phyloP scores from a whole-genome alignment of 2,113 vertebrate genomes.

The Psittacara wagleri region DNA sequence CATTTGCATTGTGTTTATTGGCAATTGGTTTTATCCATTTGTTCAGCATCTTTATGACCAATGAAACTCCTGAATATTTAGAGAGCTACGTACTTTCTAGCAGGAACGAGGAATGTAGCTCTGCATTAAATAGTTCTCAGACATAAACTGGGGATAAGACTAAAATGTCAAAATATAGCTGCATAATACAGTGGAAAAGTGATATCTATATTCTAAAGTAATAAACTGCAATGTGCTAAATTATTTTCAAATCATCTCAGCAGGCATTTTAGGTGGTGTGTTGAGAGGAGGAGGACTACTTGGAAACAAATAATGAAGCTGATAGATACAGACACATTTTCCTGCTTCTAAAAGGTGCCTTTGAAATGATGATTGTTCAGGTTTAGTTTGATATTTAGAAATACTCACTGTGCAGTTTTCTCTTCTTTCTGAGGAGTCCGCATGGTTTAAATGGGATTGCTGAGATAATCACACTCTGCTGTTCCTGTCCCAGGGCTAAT shows the following conservation, averaged over 20 bases:
- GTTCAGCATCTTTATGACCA: slow-evolving; percentile 49
- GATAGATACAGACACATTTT: neutral
- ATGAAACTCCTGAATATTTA: slow-evolving; percentile 18
- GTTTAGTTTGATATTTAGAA: slow-evolving; percentile 52
- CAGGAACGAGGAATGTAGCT: neutral
- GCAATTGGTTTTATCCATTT: slow-evolving; percentile 48
- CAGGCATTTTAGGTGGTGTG: neutral
- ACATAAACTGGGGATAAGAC: slow-evolving; percentile 8
- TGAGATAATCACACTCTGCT: slow-evolving; percentile 37
- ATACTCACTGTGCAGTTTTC: slow-evolving; percentile 55
- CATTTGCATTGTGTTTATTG: slow-evolving; percentile 59
- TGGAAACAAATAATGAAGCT: slow-evolving; percentile 9
- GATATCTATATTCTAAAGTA: neutral
- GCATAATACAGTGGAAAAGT: slow-evolving; percentile 23
- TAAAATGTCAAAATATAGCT: slow-evolving; percentile 57
- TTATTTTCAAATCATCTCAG: neutral
- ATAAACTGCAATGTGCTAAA: neutral
- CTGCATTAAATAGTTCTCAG: slow-evolving; percentile 46
- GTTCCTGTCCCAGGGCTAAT: slow-evolving; percentile 9
- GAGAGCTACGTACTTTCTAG: neutral
- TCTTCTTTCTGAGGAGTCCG: slow-evolving; percentile 16
- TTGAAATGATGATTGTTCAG: slow-evolving; percentile 37
- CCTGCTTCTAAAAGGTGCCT: slow-evolving; percentile 34
- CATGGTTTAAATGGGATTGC: slow-evolving; percentile 49
- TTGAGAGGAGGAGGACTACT: neutral